Conservation (phyloP, 2,113 vertebrate species). For the Monarcha castaneiventris region DNA sequence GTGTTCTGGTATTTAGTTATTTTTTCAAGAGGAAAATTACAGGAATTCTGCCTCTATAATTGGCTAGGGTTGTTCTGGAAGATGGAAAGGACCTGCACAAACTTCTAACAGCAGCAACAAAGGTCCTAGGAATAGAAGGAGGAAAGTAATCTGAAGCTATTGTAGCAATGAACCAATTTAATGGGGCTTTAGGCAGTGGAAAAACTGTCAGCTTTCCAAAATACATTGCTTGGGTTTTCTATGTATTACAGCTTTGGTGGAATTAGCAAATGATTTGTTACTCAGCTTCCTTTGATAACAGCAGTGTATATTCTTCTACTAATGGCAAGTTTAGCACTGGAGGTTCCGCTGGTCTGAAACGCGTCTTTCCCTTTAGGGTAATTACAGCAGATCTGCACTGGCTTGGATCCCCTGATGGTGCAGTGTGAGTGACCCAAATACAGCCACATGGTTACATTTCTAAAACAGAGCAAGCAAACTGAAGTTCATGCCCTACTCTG, state of each 20-base stretch:
- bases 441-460: background rate
- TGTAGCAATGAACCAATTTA: background rate
- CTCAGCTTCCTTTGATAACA: background rate
- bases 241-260: background rate
- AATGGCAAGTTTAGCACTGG: background rate
- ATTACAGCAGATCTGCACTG: background rate
- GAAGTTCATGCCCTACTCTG: background rate
- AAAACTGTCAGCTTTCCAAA: background rate
- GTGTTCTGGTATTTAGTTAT: background rate
- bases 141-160: background rate
- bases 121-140: background rate
- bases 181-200: background rate
- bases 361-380: background rate
- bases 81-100: background rate
- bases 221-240: background rate
- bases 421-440: background rate
- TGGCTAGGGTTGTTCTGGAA: background rate
- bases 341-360: background rate
- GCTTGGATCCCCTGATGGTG: background rate
- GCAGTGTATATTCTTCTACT: background rate
- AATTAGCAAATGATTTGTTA: slow-evolving; percentile 3
- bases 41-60: background rate
- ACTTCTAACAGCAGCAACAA: background rate
- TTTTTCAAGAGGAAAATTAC: background rate
- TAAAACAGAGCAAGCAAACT: background rate